Conservation (phyloP, 2,797 vertebrate species). For the Discoglossus pictus region DNA sequence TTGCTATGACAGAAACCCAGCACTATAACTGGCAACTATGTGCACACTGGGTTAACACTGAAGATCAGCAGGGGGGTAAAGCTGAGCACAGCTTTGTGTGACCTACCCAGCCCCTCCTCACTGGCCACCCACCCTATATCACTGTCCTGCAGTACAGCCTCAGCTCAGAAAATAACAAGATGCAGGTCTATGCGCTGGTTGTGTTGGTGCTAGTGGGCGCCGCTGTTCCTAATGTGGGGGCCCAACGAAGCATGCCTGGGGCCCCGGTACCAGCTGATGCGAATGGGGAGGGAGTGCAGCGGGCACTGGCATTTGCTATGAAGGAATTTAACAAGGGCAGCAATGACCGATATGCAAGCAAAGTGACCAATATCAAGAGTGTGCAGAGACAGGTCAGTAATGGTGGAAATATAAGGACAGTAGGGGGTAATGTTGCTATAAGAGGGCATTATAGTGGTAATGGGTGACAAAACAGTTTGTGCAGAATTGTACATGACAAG, state of each 20-base stretch:
- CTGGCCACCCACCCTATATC: no score
- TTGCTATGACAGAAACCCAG: no score
- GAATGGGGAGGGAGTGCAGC: conserved; percentile 37
- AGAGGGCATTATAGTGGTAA: no score
- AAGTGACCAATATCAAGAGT: conserved; percentile 58
- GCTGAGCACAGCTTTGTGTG: no score
- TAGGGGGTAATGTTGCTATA: background rate
- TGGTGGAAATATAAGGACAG: background rate
- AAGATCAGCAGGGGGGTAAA: no score
- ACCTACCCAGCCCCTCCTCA: no score
- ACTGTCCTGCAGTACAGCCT: no score
- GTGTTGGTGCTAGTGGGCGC: background rate
- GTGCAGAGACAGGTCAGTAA: conserved; percentile 75
- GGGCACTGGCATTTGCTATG: conserved; percentile 75
- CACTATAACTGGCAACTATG: no score
- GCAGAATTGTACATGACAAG: no score
- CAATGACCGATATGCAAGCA: conserved; percentile 69
- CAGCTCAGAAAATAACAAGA: background rate
- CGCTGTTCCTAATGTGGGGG: background rate
- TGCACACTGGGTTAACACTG: no score
- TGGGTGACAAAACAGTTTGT: no score
- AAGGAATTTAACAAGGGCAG: conserved; percentile 73
- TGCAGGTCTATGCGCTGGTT: no score
- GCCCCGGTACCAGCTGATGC: fast-evolving
- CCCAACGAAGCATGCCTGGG: conserved; percentile 11